Percentiles rank a stretch among this genome's conserved stretches.
Conservation (phyloP, 2,797 vertebrate species). For the Pelodytes ibericus region DNA sequence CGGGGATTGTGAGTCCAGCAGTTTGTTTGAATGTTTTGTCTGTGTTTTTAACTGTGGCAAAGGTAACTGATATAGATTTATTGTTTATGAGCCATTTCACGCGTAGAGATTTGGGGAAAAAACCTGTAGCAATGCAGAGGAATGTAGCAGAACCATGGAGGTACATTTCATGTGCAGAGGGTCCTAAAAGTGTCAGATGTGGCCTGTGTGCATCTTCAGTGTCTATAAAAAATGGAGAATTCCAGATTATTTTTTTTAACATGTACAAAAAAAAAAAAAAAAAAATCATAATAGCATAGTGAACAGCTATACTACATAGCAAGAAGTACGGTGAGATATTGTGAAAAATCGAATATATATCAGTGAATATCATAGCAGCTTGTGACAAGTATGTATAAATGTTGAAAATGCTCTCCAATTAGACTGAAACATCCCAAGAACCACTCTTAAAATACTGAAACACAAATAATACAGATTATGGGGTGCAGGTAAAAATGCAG, state of each 20-base stretch:
- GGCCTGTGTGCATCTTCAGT: constrained; percentile 2
- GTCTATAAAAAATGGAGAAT: constrained; percentile 6
- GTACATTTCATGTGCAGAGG: constrained; percentile 18
- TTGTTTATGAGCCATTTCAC: constrained; percentile 34
- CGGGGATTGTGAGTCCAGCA: constrained; percentile 18
- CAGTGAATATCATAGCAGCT: too few relatives aligned
- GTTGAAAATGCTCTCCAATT: too few relatives aligned
- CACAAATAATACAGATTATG: too few relatives aligned
- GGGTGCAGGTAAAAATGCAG: too few relatives aligned
- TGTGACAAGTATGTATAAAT: too few relatives aligned
- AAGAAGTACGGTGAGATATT: too few relatives aligned
- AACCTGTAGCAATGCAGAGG: constrained; percentile 22
- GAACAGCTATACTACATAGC: too few relatives aligned
- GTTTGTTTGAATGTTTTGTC: constrained; percentile 3
- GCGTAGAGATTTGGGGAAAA: constrained; percentile 9
- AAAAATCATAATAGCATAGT: too few relatives aligned
- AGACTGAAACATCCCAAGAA: too few relatives aligned
- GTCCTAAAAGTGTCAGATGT: constrained; percentile 6
- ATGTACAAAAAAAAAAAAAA: too few relatives aligned
- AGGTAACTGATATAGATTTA: neutral
- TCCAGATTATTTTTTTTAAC: neutral
- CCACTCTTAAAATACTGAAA: too few relatives aligned
- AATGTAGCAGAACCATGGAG: neutral
- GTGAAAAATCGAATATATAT: too few relatives aligned
- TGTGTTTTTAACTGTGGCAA: constrained; percentile 2